Conservation (phyloP, 2,888 invertebrate species). For the Diaphora mendica region DNA sequence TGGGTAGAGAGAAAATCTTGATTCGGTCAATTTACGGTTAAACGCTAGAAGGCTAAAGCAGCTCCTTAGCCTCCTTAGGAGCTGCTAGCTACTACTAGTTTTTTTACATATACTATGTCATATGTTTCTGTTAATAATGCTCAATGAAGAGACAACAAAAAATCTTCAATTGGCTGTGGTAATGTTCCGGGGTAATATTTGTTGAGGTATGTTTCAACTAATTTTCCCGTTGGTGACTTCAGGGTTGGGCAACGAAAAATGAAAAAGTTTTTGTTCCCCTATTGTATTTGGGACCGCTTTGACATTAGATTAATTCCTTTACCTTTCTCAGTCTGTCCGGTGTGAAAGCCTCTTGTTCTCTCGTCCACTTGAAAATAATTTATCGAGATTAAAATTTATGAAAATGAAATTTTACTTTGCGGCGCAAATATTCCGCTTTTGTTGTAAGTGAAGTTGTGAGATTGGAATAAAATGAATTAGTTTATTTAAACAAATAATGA, state of each 20-base stretch:
- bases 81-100: too few species aligned
- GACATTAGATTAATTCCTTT: slow-evolving; percentile 67
- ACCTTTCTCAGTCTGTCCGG: slow-evolving; percentile 58
- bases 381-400: slow-evolving; percentile 67
- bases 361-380: slow-evolving; percentile 63
- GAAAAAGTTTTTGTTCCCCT: slow-evolving; percentile 57
- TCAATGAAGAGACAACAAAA: neutral
- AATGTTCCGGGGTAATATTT: slow-evolving; percentile 36
- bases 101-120: too few species aligned
- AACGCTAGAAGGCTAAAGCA: too few species aligned
- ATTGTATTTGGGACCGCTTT: slow-evolving; percentile 61
- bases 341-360: slow-evolving; percentile 54
- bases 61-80: too few species aligned
- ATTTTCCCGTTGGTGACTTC: slow-evolving; percentile 33
- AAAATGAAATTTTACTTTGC: slow-evolving; percentile 63
- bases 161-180: slow-evolving; percentile 19
- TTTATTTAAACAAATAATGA: slow-evolving; percentile 33
- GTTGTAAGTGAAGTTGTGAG: slow-evolving; percentile 41
- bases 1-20: too few species aligned
- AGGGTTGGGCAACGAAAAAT: slow-evolving; percentile 50
- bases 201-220: slow-evolving; percentile 37
- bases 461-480: slow-evolving; percentile 41
- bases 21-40: too few species aligned
- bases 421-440: slow-evolving; percentile 52
- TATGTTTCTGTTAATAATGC: slow-evolving; percentile 5